Conservation (phyloP, 2,797 vertebrate species). For the Chelidonichthys spinosus region DNA sequence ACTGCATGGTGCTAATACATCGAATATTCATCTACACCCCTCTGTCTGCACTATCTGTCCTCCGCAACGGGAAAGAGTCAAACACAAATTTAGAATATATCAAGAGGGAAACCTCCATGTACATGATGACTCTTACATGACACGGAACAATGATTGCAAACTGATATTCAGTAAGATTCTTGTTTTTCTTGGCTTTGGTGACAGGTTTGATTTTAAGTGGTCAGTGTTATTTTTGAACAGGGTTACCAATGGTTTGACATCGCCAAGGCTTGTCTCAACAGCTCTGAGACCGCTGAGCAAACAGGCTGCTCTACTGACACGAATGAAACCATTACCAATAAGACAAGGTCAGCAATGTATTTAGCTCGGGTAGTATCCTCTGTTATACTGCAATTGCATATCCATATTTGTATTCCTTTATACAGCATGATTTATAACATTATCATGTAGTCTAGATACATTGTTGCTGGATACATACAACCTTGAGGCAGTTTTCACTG, state of each 20-base stretch:
- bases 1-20: slow-evolving; percentile 70
- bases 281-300: slow-evolving; percentile 24
- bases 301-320: slow-evolving; percentile 23
- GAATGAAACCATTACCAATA: slow-evolving; percentile 12
- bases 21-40: slow-evolving; percentile 72
- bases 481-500: not conserved
- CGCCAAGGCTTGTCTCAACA: not conserved
- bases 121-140: slow-evolving; percentile 12
- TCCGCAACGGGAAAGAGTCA: slow-evolving; percentile 62
- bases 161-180: not conserved
- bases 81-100: slow-evolving; percentile 53
- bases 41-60: slow-evolving; percentile 53
- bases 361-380: not conserved
- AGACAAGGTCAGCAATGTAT: not conserved
- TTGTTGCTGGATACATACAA: not conserved
- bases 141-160: slow-evolving; percentile 2
- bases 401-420: not conserved
- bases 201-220: slow-evolving; percentile 26
- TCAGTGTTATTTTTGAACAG: slow-evolving; percentile 30
- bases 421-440: not conserved
- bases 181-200: slow-evolving; percentile 29
- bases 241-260: slow-evolving; percentile 28
- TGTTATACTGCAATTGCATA: not conserved
- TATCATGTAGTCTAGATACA: not conserved
- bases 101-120: slow-evolving; percentile 10